These are phyloP conservation scores for Leuctra nigra DNA, from an alignment of 2,888 invertebrate genomes.

Conservation along the genomic window DNA sequence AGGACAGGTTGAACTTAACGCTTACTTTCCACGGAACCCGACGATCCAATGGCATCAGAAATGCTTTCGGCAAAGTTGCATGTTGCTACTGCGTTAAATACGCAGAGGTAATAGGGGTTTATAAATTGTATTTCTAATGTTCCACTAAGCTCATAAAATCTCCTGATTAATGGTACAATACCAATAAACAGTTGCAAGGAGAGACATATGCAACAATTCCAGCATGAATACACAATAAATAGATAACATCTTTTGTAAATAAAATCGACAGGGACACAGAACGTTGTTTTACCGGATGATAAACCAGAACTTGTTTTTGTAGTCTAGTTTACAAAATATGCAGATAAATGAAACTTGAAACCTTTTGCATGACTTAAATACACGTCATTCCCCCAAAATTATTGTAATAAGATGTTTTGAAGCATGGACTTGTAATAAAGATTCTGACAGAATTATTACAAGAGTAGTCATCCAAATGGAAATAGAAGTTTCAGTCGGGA, in stretches of 20 bases:
- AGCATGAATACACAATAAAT: too few relatives aligned
- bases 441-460: constrained; percentile 7
- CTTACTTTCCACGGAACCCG: not conserved
- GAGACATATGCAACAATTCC: too few relatives aligned
- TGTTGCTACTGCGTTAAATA: not conserved
- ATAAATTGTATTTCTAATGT: not conserved
- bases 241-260: too few relatives aligned
- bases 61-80: not conserved
- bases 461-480: constrained; percentile 1
- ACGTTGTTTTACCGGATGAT: too few relatives aligned
- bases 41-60: not conserved
- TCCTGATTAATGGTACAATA: too few relatives aligned
- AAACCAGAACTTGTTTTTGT: too few relatives aligned
- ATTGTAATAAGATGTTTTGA: not conserved
- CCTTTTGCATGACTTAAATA: too few relatives aligned
- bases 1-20: not conserved
- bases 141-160: not conserved
- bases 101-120: not conserved
- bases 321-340: too few relatives aligned
- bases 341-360: too few relatives aligned
- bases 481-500: not conserved
- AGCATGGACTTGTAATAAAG: not conserved
- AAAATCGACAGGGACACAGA: too few relatives aligned
- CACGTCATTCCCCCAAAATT: too few relatives aligned
- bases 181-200: too few relatives aligned